Evolutionary conservation across 2,888 invertebrate species (phyloP), one percentile per base, ranked within the genome.

Genomic region (Eucera pruinosa): DNA sequence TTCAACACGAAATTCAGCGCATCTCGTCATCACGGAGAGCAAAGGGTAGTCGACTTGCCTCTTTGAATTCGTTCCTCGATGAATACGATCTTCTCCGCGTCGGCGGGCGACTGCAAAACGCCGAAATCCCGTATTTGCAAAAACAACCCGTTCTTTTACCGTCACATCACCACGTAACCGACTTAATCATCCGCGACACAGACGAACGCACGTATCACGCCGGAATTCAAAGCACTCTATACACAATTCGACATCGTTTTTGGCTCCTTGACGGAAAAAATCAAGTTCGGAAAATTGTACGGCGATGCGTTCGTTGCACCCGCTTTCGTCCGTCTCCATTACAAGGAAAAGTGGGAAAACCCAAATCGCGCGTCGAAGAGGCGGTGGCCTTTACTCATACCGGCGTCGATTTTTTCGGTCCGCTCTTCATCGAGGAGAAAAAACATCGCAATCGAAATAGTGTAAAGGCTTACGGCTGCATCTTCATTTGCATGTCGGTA

Each of bases 401-500:
- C 13, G 57, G 41, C 11, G 18, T 61, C 2, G 43, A 54, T 43
- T 66, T 23, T 11, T 54, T 18, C 33, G 54, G 54, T 9, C 48
- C 62, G 11, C 36, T 66, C 4, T 48, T 23, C 1, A 54, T 65
- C 1, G 54, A 65, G 9, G 43, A 65, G 33, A 54, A 25, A 23
- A 27, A 23, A 3, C 7, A 65, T 33, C 54, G 65, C 2, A 65
- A 65, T 20, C 20, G 54, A 0, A 18, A 4, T 4, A 27, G 30
- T 2, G 2, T 65, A 5, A 65, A 65, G 45, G 30, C 41, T 3
- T 65, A 54, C 9, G 54, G 20, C 33, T n/a, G 30, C 43, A 7
- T 43, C 5, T 6, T 54, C 20, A 20, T 54, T 18, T 65, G 5
- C 45, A 65, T 55, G 18, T 65, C 6, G 23, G 7, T 41, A 11